These are phyloP conservation scores for Drosophila incognita DNA, from an alignment of 2,888 invertebrate species.

Conservation along the genomic window DNA sequence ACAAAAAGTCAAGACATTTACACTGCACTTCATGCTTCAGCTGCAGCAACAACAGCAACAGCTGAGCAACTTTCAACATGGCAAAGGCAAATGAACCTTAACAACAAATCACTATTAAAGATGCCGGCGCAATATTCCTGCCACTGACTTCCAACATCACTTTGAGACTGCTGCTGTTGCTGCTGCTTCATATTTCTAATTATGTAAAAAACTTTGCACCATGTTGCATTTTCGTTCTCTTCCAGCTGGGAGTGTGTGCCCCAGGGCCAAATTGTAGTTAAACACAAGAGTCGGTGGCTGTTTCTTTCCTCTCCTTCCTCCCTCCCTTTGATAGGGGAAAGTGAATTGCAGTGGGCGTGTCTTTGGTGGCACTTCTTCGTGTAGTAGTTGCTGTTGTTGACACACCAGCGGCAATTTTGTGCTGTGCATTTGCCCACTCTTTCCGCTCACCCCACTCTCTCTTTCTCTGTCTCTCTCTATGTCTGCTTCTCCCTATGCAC, in stretches of 20 bases:
- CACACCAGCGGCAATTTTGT: conserved; percentile 66
- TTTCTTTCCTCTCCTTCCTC: neutral
- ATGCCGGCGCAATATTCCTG: neutral
- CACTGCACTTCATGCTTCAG: conserved; percentile 71
- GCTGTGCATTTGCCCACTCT: conserved; percentile 41
- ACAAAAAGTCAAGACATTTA: conserved; percentile 79
- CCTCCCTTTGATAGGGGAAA: conserved; percentile 32
- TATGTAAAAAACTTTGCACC: conserved; percentile 69
- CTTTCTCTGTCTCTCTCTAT: neutral
- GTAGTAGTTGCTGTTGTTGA: conserved; percentile 38
- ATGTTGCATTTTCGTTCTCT: conserved; percentile 47
- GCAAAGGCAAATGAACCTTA: conserved; percentile 73
- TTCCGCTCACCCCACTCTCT: neutral
- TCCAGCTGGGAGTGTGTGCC: conserved; percentile 7
- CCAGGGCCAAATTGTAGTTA: conserved; percentile 66
- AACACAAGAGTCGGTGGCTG: conserved; percentile 51
- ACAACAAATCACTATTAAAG: conserved; percentile 76
- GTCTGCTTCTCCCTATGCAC: conserved; percentile 9
- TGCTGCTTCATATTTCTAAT: conserved; percentile 72
- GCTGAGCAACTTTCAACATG: conserved; percentile 2
- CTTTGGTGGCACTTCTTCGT: conserved; percentile 39
- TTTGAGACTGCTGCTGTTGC: neutral
- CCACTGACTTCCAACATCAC: neutral
- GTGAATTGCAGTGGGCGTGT: conserved; percentile 49
- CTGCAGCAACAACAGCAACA: conserved; percentile 12